Base-by-base conservation (phyloP, 2,113 vertebrate genomes). In the Coptodon rendalli region DNA sequence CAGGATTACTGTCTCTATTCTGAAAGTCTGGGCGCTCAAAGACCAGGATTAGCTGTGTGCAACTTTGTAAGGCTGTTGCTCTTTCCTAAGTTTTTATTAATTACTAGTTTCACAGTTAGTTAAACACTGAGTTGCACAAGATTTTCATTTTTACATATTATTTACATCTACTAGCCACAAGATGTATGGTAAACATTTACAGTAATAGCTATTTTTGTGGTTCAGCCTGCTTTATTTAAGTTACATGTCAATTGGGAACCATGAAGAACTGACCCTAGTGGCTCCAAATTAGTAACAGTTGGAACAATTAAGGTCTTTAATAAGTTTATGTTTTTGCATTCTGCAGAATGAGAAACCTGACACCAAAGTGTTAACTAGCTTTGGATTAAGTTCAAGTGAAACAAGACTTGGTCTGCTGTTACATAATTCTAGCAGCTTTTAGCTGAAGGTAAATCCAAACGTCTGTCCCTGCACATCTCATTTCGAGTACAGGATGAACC, bases 371-470 rank as follows among this genome's bases (percentile, higher is more conserved):
- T 7, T 36, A 7, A 19, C 16, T 66, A 66, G 61, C 11, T 13
- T 66, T 66, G 61, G 34, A n/a, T 56, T 57, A 29, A 5, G 8
- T 48, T 45, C 63, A 82, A 27, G 71, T 61, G 57, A 87, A 86
- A 89, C 9, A 52, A 68, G 48, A 43, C 13, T 14, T 5, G 17
- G 11, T 29, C 19, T n/a, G 13, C 53, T 73, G 86, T 90, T 86
- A 85, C 57, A 80, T 82, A 91, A 93, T 57, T 53, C 5, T 14
- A 24, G 31, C 73, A 68, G 76, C 29, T 66, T 6, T 19, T 3
- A 61, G 36, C 66, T 29, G 8, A n/a, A 73, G 81, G 86, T 81
- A 86, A 84, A 61, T 73, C 9, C 50, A 89, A 68, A 50, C 1
- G 36, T 12, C 19, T 57, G 34, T 2, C 17, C 29, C n/a, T 22